Percentiles rank a stretch among this genome's conserved stretches.
Evolutionary conservation across 1,140 invertebrate species (phyloP).

Genomic region (Orius insidiosus): DNA sequence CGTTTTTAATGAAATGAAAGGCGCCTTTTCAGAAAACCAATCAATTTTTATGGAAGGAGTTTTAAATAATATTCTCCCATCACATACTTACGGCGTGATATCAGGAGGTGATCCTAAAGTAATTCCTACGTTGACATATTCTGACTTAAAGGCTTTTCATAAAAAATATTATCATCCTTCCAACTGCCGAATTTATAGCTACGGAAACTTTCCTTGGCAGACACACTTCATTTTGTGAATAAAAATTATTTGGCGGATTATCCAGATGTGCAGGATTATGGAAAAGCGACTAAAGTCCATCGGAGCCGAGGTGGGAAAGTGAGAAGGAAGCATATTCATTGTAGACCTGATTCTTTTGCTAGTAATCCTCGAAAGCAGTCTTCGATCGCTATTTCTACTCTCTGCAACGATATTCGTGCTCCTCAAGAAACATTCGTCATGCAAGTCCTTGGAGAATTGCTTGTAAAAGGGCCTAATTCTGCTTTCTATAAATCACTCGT

Average conservation of each 20-base stretch:
- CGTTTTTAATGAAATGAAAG: slow-evolving; percentile 98
- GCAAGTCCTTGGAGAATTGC: slow-evolving; percentile 56
- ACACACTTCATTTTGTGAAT: slow-evolving; percentile 54
- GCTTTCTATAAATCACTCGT: slow-evolving; percentile 79
- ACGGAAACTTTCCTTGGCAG: slow-evolving; percentile 74
- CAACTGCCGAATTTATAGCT: slow-evolving; percentile 78
- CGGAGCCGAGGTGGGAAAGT: slow-evolving; percentile 51
- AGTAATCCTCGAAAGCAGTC: slow-evolving; percentile 67
- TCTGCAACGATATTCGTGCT: slow-evolving; percentile 64
- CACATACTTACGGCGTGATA: slow-evolving; percentile 71
- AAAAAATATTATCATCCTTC: slow-evolving; percentile 77
- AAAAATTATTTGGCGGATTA: slow-evolving; percentile 46
- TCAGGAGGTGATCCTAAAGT: slow-evolving; percentile 75
- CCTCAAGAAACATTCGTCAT: slow-evolving; percentile 48
- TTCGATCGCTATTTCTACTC: slow-evolving; percentile 57
- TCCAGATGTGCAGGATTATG: slow-evolving; percentile 20
- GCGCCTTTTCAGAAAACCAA: slow-evolving; percentile 77
- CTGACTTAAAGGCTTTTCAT: slow-evolving; percentile 72
- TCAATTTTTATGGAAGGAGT: slow-evolving; percentile 60
- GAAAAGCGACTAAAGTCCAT: slow-evolving; percentile 41
- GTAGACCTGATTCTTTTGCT: slow-evolving; percentile 62
- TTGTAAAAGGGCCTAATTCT: slow-evolving; percentile 75
- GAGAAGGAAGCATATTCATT: slow-evolving; percentile 46
- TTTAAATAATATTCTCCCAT: slow-evolving; percentile 60
- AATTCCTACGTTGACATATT: slow-evolving; percentile 69